These are phyloP conservation scores for Nanger granti DNA, from an alignment of 2,113 vertebrate species.

Conservation along the genomic window DNA sequence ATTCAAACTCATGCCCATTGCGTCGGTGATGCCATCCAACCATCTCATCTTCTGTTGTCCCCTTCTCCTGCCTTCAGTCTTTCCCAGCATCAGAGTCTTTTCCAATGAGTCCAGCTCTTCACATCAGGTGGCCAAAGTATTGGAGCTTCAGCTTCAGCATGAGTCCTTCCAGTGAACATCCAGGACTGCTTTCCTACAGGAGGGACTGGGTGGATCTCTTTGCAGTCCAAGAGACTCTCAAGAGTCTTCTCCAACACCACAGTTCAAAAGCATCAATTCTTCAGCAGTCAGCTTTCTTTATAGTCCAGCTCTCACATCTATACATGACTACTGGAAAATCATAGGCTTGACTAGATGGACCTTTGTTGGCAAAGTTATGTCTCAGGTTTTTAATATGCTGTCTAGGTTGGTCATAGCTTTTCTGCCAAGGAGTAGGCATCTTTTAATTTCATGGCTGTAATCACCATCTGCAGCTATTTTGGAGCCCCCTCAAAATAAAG, in stretches of 20 bases:
- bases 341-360: neutral
- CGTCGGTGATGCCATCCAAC: neutral
- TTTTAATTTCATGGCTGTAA: neutral
- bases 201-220: neutral
- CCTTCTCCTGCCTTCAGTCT: accelerated
- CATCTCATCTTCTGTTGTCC: neutral
- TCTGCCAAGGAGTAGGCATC: neutral
- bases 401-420: neutral
- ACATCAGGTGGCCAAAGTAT: neutral
- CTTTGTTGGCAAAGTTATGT: neutral
- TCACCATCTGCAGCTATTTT: neutral
- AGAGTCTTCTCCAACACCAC: neutral
- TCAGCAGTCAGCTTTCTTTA: neutral
- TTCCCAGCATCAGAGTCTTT: neutral
- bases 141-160: neutral
- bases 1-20: neutral
- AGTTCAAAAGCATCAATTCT: neutral
- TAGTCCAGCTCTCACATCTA: neutral
- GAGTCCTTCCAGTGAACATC: neutral
- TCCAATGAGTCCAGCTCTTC: neutral
- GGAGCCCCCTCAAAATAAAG: accelerated
- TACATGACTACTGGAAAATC: neutral
- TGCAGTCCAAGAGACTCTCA: neutral
- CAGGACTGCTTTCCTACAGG: neutral
- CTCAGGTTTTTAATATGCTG: neutral